A percentile compares a stretch with the other conserved stretches of the same genome.
Conservation (phyloP, 2,888 invertebrate genomes). For the Nebria salina region DNA sequence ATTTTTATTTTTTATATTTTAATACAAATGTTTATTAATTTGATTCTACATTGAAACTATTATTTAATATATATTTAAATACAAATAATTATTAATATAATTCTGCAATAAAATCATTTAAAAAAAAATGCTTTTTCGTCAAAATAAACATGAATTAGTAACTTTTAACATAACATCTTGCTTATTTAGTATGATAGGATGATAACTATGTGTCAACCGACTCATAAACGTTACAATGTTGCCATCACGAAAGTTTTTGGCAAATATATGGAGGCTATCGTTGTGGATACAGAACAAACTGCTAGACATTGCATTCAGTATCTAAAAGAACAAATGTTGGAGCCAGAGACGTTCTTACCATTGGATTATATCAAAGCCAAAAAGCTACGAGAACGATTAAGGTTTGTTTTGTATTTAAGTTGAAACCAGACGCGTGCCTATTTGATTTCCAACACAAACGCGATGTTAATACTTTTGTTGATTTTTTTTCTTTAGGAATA, state of each 20-base stretch:
- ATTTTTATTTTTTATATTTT: neutral
- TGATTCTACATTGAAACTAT: too few relatives aligned
- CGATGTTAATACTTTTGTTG: too few relatives aligned
- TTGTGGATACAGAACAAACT: slow-evolving; percentile 98
- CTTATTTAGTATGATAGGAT: slow-evolving; percentile 85
- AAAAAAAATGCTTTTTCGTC: too few relatives aligned
- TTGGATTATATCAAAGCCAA: slow-evolving; percentile 96
- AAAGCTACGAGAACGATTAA: slow-evolving; percentile 84
- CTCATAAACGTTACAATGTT: slow-evolving; percentile 97
- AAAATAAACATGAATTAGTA: too few relatives aligned
- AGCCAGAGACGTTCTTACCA: slow-evolving; percentile 98
- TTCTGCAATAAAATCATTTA: too few relatives aligned
- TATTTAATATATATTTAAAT: too few relatives aligned
- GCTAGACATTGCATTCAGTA: slow-evolving; percentile 95
- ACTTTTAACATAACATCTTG: too few relatives aligned
- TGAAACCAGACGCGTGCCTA: too few relatives aligned
- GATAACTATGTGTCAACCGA: slow-evolving; percentile 99
- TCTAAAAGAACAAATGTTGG: slow-evolving; percentile 96
- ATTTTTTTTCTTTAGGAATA: slow-evolving; percentile 69
- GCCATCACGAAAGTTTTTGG: slow-evolving; percentile 98
- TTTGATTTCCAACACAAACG: too few relatives aligned
- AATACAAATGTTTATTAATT: too few relatives aligned
- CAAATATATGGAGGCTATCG: slow-evolving; percentile 99
- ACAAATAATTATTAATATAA: too few relatives aligned
- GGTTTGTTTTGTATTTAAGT: neutral